phyloP scores from a whole-genome alignment of 2,888 invertebrate genomes.

The Cataglyphis albicans region DNA sequence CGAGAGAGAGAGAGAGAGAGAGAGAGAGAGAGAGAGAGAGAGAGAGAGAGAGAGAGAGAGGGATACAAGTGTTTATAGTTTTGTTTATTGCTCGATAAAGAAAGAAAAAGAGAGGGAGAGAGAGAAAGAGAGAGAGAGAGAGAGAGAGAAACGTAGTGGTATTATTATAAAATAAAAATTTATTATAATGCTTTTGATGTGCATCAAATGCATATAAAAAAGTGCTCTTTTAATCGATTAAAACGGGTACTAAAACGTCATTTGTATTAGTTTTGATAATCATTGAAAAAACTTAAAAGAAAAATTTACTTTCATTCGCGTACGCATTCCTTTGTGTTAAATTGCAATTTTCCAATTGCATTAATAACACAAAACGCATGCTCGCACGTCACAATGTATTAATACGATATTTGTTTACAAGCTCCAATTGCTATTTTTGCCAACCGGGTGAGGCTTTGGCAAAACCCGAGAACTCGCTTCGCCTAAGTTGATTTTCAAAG shows the following conservation, averaged over 20 bases:
- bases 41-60: no score
- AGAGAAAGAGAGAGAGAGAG: no score
- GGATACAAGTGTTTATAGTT: no score
- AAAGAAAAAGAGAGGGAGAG: no score
- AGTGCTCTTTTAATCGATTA: neutral
- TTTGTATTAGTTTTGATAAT: neutral
- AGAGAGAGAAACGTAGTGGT: neutral
- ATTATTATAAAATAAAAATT: neutral
- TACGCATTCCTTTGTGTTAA: neutral
- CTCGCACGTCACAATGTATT: neutral
- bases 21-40: no score
- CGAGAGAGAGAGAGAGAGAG: no score
- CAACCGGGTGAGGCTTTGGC: conserved; percentile 11
- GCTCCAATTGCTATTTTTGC: conserved; percentile 54
- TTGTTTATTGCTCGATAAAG: no score
- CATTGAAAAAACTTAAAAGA: neutral
- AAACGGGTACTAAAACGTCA: neutral
- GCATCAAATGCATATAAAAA: neutral
- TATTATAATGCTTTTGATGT: neutral
- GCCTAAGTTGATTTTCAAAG: neutral
- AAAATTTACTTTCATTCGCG: neutral
- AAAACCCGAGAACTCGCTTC: neutral
- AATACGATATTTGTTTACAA: conserved; percentile 56
- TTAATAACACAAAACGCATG: neutral
- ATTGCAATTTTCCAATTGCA: neutral